Conservation (phyloP, 2,888 invertebrate genomes). For the Leucoptera coffeella region DNA sequence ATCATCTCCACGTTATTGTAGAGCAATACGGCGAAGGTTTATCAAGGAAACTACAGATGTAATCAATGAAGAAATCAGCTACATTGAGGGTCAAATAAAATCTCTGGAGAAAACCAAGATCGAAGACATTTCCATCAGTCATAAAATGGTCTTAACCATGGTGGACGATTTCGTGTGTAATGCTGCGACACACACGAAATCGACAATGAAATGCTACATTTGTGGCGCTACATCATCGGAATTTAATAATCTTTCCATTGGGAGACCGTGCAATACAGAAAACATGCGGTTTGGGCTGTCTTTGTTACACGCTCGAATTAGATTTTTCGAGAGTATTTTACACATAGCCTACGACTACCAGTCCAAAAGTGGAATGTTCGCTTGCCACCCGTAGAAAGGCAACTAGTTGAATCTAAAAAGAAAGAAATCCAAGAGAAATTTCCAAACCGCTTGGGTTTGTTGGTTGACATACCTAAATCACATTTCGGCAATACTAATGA, state of each 20-base stretch:
- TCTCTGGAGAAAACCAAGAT: neutral
- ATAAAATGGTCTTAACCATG: slow-evolving; percentile 11
- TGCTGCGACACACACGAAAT: slow-evolving; percentile 12
- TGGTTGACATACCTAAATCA: slow-evolving; percentile 8
- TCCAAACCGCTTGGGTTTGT: slow-evolving; percentile 5
- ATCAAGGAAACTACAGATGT: slow-evolving; percentile 9
- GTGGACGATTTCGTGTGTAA: slow-evolving; percentile 15
- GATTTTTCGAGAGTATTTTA: slow-evolving; percentile 11
- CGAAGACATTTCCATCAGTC: slow-evolving; percentile 8
- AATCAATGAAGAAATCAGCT: slow-evolving; percentile 9
- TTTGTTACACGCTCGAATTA: slow-evolving; percentile 12
- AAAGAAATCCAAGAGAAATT: slow-evolving; percentile 5
- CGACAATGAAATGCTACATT: slow-evolving; percentile 13
- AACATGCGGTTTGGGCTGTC: slow-evolving; percentile 11
- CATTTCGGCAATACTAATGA: slow-evolving; percentile 6
- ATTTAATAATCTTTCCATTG: slow-evolving; percentile 11
- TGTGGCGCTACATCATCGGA: slow-evolving; percentile 13
- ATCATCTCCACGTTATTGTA: slow-evolving; percentile 11
- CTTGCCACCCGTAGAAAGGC: slow-evolving; percentile 6
- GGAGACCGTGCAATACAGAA: slow-evolving; percentile 7
- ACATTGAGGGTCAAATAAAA: slow-evolving; percentile 5
- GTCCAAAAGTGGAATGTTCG: slow-evolving; percentile 11
- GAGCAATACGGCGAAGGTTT: slow-evolving; percentile 10
- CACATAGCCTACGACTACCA: slow-evolving; percentile 14
- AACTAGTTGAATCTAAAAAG: slow-evolving; percentile 6